These are phyloP conservation scores for Drosophila kuntzei DNA, from an alignment of 2,888 invertebrate species.

Conservation along the genomic window DNA sequence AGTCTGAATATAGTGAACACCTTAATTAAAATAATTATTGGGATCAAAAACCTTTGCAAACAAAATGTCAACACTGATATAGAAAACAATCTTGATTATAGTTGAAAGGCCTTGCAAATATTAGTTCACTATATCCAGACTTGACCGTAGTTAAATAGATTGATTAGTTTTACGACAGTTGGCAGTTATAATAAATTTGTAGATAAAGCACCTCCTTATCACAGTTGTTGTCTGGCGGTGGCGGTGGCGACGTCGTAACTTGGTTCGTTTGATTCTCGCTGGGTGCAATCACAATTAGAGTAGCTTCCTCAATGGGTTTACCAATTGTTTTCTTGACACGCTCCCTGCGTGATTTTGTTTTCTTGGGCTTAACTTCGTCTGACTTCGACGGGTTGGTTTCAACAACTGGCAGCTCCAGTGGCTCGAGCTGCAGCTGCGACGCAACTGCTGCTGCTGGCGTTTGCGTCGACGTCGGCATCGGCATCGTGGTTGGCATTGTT, in stretches of 20 bases:
- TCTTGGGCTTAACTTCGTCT: slow-evolving; percentile 73
- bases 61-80: background rate
- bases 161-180: background rate
- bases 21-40: too few relatives aligned
- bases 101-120: background rate
- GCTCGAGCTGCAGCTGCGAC: slow-evolving; percentile 64
- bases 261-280: slow-evolving; percentile 51
- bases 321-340: slow-evolving; percentile 65
- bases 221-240: slow-evolving; percentile 60
- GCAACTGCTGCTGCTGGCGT: slow-evolving; percentile 39
- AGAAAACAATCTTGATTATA: background rate
- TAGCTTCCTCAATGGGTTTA: slow-evolving; percentile 49
- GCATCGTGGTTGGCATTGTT: slow-evolving; percentile 37
- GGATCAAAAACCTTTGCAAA: background rate
- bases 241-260: slow-evolving; percentile 30
- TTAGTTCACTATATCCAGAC: background rate
- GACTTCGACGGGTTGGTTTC: slow-evolving; percentile 70
- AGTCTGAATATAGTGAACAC: too few relatives aligned
- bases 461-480: slow-evolving; percentile 41
- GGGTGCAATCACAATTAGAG: slow-evolving; percentile 57
- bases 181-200: background rate
- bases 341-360: slow-evolving; percentile 67
- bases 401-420: slow-evolving; percentile 63
- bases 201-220: slow-evolving; percentile 64
- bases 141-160: background rate